Percentiles rank a stretch among this genome's conserved stretches.
These are phyloP conservation scores for Pantelozetes paolii DNA, from an alignment of 2,888 invertebrate genomes.

Conservation along the genomic window DNA sequence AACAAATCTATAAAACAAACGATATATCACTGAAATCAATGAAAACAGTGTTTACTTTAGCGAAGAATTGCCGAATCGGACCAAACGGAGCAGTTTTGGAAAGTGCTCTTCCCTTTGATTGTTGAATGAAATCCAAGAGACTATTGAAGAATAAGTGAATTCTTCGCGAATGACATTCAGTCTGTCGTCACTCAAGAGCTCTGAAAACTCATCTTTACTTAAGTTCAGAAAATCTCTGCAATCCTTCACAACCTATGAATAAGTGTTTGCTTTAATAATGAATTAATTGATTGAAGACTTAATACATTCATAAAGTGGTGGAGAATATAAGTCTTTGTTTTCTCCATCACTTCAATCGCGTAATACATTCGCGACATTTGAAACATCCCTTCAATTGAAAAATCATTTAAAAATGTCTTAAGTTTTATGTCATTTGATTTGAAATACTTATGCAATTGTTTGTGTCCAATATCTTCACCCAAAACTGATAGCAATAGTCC, in stretches of 20 bases:
- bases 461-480: constrained; percentile 62
- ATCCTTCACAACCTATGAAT: background rate
- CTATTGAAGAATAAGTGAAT: constrained; percentile 48
- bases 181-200: constrained; percentile 65
- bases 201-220: constrained; percentile 61
- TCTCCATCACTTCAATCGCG: constrained; percentile 56
- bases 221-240: constrained; percentile 57
- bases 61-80: constrained; percentile 34
- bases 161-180: constrained; percentile 67
- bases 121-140: constrained; percentile 31
- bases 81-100: background rate
- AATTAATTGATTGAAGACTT: constrained; percentile 54
- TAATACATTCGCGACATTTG: constrained; percentile 31
- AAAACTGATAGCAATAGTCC: constrained; percentile 65
- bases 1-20: constrained; percentile 11
- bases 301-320: constrained; percentile 61
- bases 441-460: constrained; percentile 66
- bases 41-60: background rate
- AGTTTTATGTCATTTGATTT: background rate
- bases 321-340: constrained; percentile 45
- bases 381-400: constrained; percentile 20
- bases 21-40: background rate
- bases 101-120: constrained; percentile 13
- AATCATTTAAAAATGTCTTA: background rate
- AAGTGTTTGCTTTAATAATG: background rate